Evolutionary conservation across 2,113 vertebrate species (phyloP), one percentile per base, ranked within the genome.

Genomic region (Alectura lathami): DNA sequence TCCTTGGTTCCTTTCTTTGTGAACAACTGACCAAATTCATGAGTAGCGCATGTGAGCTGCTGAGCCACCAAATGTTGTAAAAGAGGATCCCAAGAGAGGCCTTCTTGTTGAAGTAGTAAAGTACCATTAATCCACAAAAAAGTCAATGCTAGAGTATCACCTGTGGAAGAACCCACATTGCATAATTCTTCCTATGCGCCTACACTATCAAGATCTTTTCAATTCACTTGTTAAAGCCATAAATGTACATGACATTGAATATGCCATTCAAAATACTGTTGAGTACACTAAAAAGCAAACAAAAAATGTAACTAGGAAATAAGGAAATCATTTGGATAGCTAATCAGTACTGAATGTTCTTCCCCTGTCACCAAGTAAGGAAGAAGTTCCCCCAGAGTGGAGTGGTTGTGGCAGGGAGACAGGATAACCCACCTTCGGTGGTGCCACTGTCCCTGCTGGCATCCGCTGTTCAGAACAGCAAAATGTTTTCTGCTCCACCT

Each of bases 341-440:
- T 86, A 43, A 27, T 13, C 6, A 5, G 2, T 42, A 27, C 18
- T 62, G 40, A 20, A 45, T 3, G 2, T 3, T 72, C 86, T 74
- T 47, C 21, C n/a, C 43, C 40, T 62, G 42, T 32, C 50, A 26
- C 8, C 20, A 62, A 67, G 27, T 7, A 74, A 84, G 69, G 17
- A 73, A 18, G 8, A 76, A 14, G 23, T 56, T 7, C 13, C 27
- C 17, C 17, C 8, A 3, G 23, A 83, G 51, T 1, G 0, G 16
- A 10, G 7, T 2, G 3, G 29, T 7, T 36, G 22, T 13, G 7
- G 13, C 4, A 11, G 18, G 20, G 24, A 83, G 22, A 15, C 22
- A 70, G 47, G 2, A 87, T 20, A 34, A 24, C 4, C 6, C 2
- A 0, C 13, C 11, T 13, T 32, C 2, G 2, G 2, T 20, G 30